Conservation (phyloP, 2,113 vertebrate genomes). For the Panthera leo region DNA sequence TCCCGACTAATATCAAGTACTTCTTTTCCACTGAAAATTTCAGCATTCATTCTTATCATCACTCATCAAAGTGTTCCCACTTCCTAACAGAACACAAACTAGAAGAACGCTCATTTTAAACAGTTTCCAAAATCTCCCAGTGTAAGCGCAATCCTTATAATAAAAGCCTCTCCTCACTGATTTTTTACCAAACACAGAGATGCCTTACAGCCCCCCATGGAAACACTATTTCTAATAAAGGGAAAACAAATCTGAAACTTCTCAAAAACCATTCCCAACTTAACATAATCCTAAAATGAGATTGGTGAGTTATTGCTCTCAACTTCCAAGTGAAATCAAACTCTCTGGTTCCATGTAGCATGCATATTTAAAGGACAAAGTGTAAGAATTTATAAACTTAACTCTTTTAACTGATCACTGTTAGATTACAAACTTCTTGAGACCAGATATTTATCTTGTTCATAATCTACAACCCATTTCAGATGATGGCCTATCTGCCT, state of each 20-base stretch:
- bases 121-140: not conserved
- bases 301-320: not conserved
- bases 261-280: not conserved
- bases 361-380: not conserved
- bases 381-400: slow-evolving; percentile 1
- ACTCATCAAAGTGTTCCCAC: not conserved
- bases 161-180: not conserved
- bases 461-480: not conserved
- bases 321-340: not conserved
- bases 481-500: not conserved
- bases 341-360: not conserved
- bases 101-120: not conserved
- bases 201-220: not conserved
- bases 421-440: not conserved
- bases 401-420: not conserved
- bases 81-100: not conserved
- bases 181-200: not conserved
- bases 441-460: not conserved
- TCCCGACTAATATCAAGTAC: rapidly evolving
- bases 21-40: not conserved
- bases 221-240: not conserved
- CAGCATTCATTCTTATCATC: not conserved
- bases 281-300: not conserved
- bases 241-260: not conserved
- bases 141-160: not conserved